Evolutionary conservation across 2,797 vertebrate species (phyloP).

Genomic region (Ceryle rudis): DNA sequence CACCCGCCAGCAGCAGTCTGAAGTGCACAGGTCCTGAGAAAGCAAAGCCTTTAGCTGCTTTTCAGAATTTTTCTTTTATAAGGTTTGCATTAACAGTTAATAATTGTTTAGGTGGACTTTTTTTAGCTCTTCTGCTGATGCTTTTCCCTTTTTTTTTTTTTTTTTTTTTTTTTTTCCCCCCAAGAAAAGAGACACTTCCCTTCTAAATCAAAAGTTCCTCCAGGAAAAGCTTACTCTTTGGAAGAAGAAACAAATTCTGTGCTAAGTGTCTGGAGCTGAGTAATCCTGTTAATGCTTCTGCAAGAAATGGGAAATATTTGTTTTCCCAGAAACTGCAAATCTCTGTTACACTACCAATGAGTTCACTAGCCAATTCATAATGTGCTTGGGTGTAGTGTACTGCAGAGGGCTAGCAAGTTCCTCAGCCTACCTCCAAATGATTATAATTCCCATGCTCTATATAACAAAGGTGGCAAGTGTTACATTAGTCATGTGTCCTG

Average conservation of each 20-base stretch:
- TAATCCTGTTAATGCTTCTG: neutral
- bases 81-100: neutral
- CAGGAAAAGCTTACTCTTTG: neutral
- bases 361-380: neutral
- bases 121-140: neutral
- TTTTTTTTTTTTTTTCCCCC: neutral
- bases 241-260: neutral
- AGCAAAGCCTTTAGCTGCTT: neutral
- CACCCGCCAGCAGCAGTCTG: fast-evolving
- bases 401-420: neutral
- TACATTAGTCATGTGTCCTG: neutral
- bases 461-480: neutral
- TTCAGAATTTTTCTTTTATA: neutral
- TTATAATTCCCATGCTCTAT: neutral
- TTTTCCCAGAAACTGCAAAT: neutral
- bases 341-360: neutral
- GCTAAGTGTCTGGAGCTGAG: neutral
- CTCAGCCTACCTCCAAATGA: neutral
- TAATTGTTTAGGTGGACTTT: neutral
- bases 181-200: neutral
- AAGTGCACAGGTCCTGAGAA: neutral
- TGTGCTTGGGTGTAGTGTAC: neutral
- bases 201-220: neutral
- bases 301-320: slow-evolving; percentile 8
- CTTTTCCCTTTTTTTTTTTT: neutral